Percentiles rank a stretch among this genome's conserved stretches.
phyloP scores from a whole-genome alignment of 2,113 vertebrate genomes.

The Trogon melanurus region DNA sequence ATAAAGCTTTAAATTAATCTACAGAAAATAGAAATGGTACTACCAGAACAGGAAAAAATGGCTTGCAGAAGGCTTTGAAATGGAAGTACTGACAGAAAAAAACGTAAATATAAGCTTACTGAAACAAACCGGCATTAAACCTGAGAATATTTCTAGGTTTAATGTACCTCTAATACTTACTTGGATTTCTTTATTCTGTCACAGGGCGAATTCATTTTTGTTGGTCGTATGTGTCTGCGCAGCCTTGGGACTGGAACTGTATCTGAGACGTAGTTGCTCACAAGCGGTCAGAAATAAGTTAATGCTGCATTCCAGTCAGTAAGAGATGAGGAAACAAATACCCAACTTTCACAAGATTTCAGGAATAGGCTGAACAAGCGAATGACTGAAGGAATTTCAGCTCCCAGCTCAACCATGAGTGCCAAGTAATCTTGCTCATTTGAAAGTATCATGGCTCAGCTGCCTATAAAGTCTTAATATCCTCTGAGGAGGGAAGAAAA shows the following conservation, averaged over 20 bases:
- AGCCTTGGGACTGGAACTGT: not conserved
- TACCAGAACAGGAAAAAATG: not conserved
- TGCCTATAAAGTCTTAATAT: not conserved
- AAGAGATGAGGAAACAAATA: not conserved
- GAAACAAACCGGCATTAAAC: not conserved
- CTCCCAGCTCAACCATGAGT: not conserved
- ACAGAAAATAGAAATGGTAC: not conserved
- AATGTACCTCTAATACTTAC: not conserved
- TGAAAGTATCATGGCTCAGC: not conserved
- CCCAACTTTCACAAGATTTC: not conserved
- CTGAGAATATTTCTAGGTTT: not conserved
- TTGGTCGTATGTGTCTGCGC: not conserved
- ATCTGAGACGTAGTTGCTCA: not conserved
- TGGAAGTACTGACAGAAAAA: not conserved
- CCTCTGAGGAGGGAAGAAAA: not conserved
- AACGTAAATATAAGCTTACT: not conserved
- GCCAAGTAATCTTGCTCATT: not conserved
- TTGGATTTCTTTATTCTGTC: not conserved
- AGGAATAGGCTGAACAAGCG: not conserved
- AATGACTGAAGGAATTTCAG: not conserved
- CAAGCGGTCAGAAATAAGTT: not conserved
- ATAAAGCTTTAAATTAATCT: not conserved
- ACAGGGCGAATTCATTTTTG: not conserved
- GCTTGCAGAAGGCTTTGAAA: not conserved
- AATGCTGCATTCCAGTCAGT: not conserved